Base-by-base conservation (phyloP, 2,113 vertebrate species). In the Toxotes chatareus region DNA sequence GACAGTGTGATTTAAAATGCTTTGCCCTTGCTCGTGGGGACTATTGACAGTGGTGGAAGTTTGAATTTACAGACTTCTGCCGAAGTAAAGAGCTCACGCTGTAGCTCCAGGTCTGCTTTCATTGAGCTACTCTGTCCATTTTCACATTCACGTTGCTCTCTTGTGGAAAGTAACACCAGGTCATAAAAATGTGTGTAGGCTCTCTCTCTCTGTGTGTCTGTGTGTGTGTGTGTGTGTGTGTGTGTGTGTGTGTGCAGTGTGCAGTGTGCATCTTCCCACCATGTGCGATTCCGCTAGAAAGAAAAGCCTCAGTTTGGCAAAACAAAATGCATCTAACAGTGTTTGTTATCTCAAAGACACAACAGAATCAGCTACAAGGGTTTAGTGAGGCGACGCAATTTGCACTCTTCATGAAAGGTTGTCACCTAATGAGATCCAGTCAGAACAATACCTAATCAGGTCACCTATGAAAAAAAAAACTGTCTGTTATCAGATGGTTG, bases 401-500 rank as follows among this genome's bases (percentile, higher is more conserved):
- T 36, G 0, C 38, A 1, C 76, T 27, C 27, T 27, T 27, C 27
- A 27, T 27, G 27, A 27, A 80, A 68, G 51, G 49, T 66, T 60
- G 73, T 70, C 68, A 62, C 42, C 59, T 79, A 80, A 86, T 74
- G 51, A 77, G 51, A 67, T 81, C 59, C 40, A 4, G 31, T 53
- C 61, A 88, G 67, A 74, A 65, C 44, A 71, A 86, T 40, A 32
- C 57, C 70, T 83, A 86, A 86, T 88, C 69, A 88, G 84, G 73
- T 74, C 86, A 84, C 34, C 69, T 65, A 67, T 57, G 21, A 51
- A 69, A 64, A 77, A 68, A 77, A 32, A 31, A 14, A 40, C 34
- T 44, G 21, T 36, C 21, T 73, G 62, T 47, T 82, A 73, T 77
- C 27, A 63, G 38, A 40, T 71, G 79, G 27, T 1, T 27, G 27